A percentile compares a stretch with the other conserved stretches of the same genome.
Evolutionary conservation across 2,888 invertebrate species (phyloP).

Genomic region (Tipula confusa): DNA sequence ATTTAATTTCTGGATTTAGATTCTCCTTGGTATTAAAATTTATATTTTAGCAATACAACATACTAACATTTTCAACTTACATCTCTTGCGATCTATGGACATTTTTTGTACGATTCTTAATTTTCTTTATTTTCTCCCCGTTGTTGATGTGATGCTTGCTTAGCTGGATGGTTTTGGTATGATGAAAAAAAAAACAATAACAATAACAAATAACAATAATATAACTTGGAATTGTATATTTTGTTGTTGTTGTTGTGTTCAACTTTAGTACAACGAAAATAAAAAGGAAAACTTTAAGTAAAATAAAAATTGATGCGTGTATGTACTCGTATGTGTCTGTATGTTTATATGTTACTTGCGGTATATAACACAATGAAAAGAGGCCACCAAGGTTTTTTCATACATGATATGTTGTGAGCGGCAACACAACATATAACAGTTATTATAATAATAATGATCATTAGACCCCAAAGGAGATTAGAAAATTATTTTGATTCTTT

Average conservation of each 20-base stretch:
- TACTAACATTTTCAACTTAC: background rate
- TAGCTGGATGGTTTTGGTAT: background rate
- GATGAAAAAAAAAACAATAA: background rate
- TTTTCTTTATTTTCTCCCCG: background rate
- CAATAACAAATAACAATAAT: slow-evolving; percentile 3
- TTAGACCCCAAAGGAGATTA: slow-evolving; percentile 25
- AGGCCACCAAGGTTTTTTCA: background rate
- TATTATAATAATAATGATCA: background rate
- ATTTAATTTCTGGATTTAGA: too few relatives aligned
- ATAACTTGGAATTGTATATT: background rate
- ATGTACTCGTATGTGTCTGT: background rate
- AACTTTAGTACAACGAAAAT: background rate
- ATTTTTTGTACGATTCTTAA: background rate
- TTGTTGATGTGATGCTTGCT: background rate
- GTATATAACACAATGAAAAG: background rate
- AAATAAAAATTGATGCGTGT: slow-evolving; percentile 1
- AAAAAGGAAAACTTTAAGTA: background rate
- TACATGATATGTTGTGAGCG: background rate
- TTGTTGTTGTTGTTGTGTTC: too few relatives aligned
- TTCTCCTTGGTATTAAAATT: background rate
- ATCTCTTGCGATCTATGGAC: background rate
- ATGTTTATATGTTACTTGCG: background rate
- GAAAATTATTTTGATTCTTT: background rate
- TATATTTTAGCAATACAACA: background rate
- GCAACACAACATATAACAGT: background rate